Base-by-base conservation (phyloP, 1,140 invertebrate genomes). In the Brachionus rubens region DNA sequence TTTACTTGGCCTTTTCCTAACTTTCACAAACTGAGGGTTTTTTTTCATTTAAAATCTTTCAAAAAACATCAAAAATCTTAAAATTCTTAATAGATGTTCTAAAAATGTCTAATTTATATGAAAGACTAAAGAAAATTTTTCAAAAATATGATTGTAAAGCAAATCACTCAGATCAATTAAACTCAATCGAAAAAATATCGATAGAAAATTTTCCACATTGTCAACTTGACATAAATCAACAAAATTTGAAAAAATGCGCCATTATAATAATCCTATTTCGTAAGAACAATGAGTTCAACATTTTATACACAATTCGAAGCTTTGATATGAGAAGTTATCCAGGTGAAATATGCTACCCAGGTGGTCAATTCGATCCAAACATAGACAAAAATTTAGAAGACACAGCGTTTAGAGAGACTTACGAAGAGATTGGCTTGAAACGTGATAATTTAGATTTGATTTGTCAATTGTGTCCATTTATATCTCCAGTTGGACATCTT, bases 361-460 rank as follows among this genome's bases (percentile, higher is more conserved):
- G 68, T 24, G 68, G 68, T 12, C 36, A 72, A 72, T 48, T 72
- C 12, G 68, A 72, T 26, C 9, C 46, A 19, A 50, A 28, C 12
- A 3, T 41, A 0, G 68, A 72, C 30, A 16, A 7, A 36, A 46
- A 40, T 16, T 50, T 50, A 40, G 46, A 50, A 40, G 68, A 72
- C 9, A 54, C 68, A 40, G 68, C 68, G 21, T 54, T 72, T 3
- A 48, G 68, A 30, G 68, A 72, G 21, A 54, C 68, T 41, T 9
- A 72, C 28, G 68, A 72, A 54, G 68, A 72, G 41, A 72, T 72
- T 24, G 68, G 68, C 46, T 40, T 72, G n/a, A 21, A 26, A 33
- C 48, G 21, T 14, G 26, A 48, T 16, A 72, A 72, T 54, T 19
- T 72, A n/a, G 46, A 50, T 16, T 26, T 72, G 19, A 24, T 72